phyloP scores from a whole-genome alignment of 1,140 invertebrate species.

The Diploscapter pachys region DNA sequence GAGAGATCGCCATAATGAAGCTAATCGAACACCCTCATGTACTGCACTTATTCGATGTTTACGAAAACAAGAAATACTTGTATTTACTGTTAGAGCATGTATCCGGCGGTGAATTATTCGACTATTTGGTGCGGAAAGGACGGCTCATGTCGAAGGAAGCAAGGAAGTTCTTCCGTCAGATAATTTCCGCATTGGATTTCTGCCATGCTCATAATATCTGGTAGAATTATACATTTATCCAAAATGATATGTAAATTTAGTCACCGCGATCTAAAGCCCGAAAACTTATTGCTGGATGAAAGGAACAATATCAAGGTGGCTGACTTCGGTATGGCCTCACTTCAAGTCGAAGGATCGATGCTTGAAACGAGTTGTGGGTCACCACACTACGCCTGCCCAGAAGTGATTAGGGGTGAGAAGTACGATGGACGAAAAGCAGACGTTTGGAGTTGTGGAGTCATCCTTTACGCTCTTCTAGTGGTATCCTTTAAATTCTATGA shows the following conservation, averaged over 20 bases:
- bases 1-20: constrained; percentile 99
- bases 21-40: constrained; percentile 99
- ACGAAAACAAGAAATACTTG: constrained; percentile 99
- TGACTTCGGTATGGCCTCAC: constrained; percentile 98
- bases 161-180: constrained; percentile 94
- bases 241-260: constrained; percentile 66
- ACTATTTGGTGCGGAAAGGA: constrained; percentile 98
- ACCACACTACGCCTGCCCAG: constrained; percentile 98
- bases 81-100: constrained; percentile 97
- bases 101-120: constrained; percentile 95
- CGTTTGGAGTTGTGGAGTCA: constrained; percentile 98
- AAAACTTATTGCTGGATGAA: constrained; percentile 95
- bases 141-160: constrained; percentile 96
- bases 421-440: constrained; percentile 97
- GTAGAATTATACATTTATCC: constrained; percentile 66
- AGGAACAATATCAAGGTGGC: constrained; percentile 95
- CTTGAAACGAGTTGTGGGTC: constrained; percentile 98
- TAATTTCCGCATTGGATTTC: constrained; percentile 97
- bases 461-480: constrained; percentile 93
- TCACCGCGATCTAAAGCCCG: constrained; percentile 96
- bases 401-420: constrained; percentile 99
- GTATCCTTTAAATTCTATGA: constrained; percentile 29
- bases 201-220: constrained; percentile 99
- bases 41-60: constrained; percentile 92
- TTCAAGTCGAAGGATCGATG: constrained; percentile 96